Base-by-base conservation (phyloP, 2,797 vertebrate genomes). In the Myotis vivesi region DNA sequence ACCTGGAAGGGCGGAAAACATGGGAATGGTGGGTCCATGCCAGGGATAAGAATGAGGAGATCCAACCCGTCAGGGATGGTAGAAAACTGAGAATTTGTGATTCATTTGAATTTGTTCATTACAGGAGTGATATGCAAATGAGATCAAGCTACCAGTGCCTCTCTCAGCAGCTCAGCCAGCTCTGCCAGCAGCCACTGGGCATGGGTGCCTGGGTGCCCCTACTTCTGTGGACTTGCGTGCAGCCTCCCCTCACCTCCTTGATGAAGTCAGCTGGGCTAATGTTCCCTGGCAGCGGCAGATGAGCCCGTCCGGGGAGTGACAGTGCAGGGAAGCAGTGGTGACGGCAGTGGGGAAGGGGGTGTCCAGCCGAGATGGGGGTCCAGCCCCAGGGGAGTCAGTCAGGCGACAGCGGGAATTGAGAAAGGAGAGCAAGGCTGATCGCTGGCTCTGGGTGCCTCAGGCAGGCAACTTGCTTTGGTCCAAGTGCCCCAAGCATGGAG, bases 41-140 rank as follows among this genome's bases (percentile, higher is more conserved):
- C 20, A 20, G 28, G n/a, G 59, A 79, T 55, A 91, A 75, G 81
- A 64, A 68, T 79, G 91, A 96, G 86, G 83, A 38, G 41, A 77
- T 15, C n/a, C 49, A 28, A 23, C 49, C 22, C 68, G 72, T 79
- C 44, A 64, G 59, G 44, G 93, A 94, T 90, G 94, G 97, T 93
- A 96, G 94, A 95, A 94, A 96, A 82, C 76, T 80, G 55, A 96
- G 91, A 84, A 89, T 57, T 59, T 53, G 71, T 57, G 49, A 77
- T 92, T 73, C 59, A 46, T 87, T 80, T 91, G 83, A 68, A 89
- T 94, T 59, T 91, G 84, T 89, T 95, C 64, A 77, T 96, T 87
- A 89, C 93, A 95, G 51, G 80, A 66, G 38, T 75, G 75, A 53
- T 49, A 83, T 81, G 93, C 73, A 95, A 94, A 95, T 66, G 30